Base-by-base conservation (phyloP, 2,797 vertebrate species). In the Corythornis leucogaster region DNA sequence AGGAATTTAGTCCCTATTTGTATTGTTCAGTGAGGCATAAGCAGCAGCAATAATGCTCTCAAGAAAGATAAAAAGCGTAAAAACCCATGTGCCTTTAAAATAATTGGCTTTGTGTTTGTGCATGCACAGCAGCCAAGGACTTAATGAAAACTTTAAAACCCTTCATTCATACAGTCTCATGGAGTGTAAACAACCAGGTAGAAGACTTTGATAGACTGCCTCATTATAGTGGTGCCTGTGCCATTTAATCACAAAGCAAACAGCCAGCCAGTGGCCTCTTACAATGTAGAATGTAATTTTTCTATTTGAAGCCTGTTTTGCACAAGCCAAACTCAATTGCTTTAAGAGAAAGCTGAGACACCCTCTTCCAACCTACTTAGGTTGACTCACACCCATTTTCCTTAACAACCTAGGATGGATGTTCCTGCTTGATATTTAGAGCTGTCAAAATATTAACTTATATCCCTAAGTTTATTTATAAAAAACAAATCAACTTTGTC, bases 71-170 rank as follows among this genome's bases (percentile, higher is more conserved):
- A 86, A 94, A 90, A 12, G 12, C 80, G 12, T 83, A 75, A 94
- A 89, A 87, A 70, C 19, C 43, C 5, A 1, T 87, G 88, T 94
- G 77, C 53, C 64, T 96, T 94, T 87, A 92, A 94, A 95, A 89
- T 96, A 97, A 96, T 89, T 96, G 94, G 48, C 70, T 89, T 94
- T 93, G 53, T 93, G 80, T 92, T 94, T 95, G 82, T 93, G 85
- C 67, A 95, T 80, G 79, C 89, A 93, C 81, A 90, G 89, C 92
- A 96, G 79, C 78, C 43, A 64, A 87, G 59, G 85, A 78, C 87
- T 93, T 97, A 94, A 97, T 95, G 92, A 94, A 95, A 95, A 91
- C 93, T 96, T 95, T 75, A 82, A 94, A 94, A 85, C 61, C 85
- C 68, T 90, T 92, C 83, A 80, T 94, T 97, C 87, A 81, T 80